Base-by-base conservation (phyloP, 2,888 invertebrate genomes). In the Cetonia aurata region DNA sequence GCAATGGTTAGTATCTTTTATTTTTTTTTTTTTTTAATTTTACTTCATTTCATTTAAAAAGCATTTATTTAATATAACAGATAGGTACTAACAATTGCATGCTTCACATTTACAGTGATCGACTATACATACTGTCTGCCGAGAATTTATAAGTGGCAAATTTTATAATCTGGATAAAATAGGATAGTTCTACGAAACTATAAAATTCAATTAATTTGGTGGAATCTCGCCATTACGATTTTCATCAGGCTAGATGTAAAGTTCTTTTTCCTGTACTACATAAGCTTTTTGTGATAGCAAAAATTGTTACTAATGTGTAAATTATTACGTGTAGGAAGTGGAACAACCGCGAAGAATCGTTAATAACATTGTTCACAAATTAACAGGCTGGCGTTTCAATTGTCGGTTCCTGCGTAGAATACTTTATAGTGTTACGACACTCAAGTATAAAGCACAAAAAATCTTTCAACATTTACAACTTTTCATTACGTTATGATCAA, bases 1-100 rank as follows among this genome's bases (percentile, higher is more conserved):
- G 78, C 78, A 77, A 76, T 80, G 80, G 80, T 80, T 79, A 79
- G 80, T 80, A 80, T 80, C 76, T 77, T 77, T n/a, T n/a, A n/a
- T n/a, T n/a, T 76, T 76, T 70, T 71, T 73, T 74, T 74, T 79
- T 77, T 75, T 70, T 72, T 37, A 6, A 37, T 37, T 37, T 37
- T 37, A 37, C 6, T 71, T 77, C 71, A 72, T 75, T 59, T 62
- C 53, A 37, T 53, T 62, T 62, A 46, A 69, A 53, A 68, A 57
- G 67, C 60, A 70, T 55, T 55, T 70, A 55, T 70, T 70, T 46
- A 60, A 65, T 37, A 50, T 41, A 33, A 13, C 25, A 17, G 37
- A 50, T 9, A 25, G 25, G 25, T 60, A 65, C 62, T 65, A 60
- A 60, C 46, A 50, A 37, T 12, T 65, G 62, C 62, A 50, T 65